Conservation (phyloP, 1,140 invertebrate genomes). For the Meteorus sp. region DNA sequence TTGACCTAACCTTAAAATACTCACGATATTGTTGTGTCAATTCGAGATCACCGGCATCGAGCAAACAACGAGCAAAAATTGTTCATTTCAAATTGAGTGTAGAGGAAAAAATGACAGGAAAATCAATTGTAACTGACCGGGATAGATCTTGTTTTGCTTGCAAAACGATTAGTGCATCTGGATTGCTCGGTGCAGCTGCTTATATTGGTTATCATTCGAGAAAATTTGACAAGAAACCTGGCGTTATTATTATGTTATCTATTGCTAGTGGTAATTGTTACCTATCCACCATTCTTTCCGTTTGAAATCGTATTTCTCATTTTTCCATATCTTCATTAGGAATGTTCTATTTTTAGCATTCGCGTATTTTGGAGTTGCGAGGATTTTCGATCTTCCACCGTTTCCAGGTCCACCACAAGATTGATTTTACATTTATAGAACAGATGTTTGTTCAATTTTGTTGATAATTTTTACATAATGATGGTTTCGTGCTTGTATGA, state of each 20-base stretch:
- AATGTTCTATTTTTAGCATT: slow-evolving; percentile 38
- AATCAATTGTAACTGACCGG: slow-evolving; percentile 31
- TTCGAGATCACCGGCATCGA: not conserved
- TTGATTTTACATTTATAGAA: too few species aligned
- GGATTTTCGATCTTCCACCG: slow-evolving; percentile 46
- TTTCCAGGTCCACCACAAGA: slow-evolving; percentile 34
- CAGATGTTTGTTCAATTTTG: too few species aligned
- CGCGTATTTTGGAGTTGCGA: slow-evolving; percentile 39
- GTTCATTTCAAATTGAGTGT: too few species aligned
- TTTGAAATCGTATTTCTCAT: slow-evolving; percentile 5
- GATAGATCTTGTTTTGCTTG: slow-evolving; percentile 50
- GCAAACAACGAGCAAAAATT: not conserved
- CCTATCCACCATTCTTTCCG: not conserved
- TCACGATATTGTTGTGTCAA: too few species aligned
- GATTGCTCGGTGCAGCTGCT: slow-evolving; percentile 49
- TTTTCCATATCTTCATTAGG: slow-evolving; percentile 9
- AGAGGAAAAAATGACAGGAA: slow-evolving; percentile 4
- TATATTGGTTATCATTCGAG: slow-evolving; percentile 50
- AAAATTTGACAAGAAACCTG: slow-evolving; percentile 37
- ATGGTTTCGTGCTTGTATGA: too few species aligned
- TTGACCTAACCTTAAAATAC: too few species aligned
- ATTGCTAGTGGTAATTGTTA: slow-evolving; percentile 40
- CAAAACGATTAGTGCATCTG: slow-evolving; percentile 48
- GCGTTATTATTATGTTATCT: slow-evolving; percentile 41
- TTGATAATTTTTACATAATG: too few species aligned